Evolutionary conservation across 2,113 vertebrate genomes (phyloP).

Genomic region (Tichodroma muraria): DNA sequence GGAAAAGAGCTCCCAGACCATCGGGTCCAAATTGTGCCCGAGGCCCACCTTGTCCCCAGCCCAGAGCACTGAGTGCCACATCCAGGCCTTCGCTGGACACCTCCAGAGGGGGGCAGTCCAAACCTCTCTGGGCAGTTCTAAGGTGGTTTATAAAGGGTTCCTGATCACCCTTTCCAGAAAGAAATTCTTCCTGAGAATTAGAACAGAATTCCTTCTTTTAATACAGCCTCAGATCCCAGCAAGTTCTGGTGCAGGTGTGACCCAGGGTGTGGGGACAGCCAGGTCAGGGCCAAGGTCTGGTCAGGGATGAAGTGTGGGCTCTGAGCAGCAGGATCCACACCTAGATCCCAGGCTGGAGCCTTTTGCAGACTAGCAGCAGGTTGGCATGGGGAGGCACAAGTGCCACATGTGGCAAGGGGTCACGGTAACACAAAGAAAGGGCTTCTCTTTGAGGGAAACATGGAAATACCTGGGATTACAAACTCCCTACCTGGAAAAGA

Average conservation of each 20-base stretch:
- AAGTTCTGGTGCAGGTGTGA: neutral
- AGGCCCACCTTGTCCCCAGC: neutral
- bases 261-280: neutral
- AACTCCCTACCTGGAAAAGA: neutral
- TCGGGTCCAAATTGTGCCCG: rapidly evolving
- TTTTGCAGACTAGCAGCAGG: neutral
- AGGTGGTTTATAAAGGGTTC: too few relatives aligned
- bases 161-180: neutral
- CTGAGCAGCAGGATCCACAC: neutral
- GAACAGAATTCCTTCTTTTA: neutral
- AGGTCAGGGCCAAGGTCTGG: neutral
- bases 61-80: neutral
- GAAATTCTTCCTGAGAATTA: neutral
- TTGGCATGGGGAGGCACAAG: neutral
- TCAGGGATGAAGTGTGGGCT: neutral
- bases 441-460: neutral
- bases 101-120: neutral
- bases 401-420: neutral
- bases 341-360: rapidly evolving
- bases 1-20: neutral
- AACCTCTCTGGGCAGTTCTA: neutral
- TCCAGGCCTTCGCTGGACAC: neutral
- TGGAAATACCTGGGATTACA: neutral
- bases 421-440: neutral
- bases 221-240: neutral